Evolutionary conservation across 2,113 vertebrate genomes (phyloP).

Genomic region (Gallinago media): DNA sequence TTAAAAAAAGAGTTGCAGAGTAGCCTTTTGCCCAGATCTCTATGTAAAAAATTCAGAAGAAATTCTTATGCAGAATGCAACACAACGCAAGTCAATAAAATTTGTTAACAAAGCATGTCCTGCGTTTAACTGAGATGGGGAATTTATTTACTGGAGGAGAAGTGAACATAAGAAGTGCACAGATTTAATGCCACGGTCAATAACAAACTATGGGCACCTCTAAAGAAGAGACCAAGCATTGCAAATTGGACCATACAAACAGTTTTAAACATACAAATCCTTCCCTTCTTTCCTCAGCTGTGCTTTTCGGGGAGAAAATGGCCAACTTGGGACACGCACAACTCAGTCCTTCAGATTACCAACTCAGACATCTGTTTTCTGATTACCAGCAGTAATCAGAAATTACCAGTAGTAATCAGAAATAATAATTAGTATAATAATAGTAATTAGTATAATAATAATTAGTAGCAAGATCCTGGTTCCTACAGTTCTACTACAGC

Average conservation of each 20-base stretch:
- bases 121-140: not conserved
- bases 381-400: not conserved
- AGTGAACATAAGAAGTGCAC: not conserved
- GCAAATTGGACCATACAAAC: not conserved
- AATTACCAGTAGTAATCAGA: not conserved
- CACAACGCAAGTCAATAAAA: not conserved
- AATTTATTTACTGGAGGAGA: not conserved
- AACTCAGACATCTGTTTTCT: not conserved
- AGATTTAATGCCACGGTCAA: not conserved
- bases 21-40: not conserved
- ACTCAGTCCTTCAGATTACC: not conserved
- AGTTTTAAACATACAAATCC: not conserved
- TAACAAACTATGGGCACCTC: not conserved
- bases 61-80: not conserved
- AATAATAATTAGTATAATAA: too few species aligned
- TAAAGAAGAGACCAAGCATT: not conserved
- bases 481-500: not conserved
- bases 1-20: not conserved
- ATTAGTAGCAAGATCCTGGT: not conserved
- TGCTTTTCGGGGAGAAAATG: not conserved
- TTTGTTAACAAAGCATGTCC: not conserved
- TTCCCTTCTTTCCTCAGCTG: not conserved
- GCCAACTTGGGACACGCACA: not conserved
- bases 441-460: not conserved
- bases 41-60: not conserved